These are phyloP conservation scores for Phengaris arion DNA, from an alignment of 2,888 invertebrate species.

Conservation along the genomic window DNA sequence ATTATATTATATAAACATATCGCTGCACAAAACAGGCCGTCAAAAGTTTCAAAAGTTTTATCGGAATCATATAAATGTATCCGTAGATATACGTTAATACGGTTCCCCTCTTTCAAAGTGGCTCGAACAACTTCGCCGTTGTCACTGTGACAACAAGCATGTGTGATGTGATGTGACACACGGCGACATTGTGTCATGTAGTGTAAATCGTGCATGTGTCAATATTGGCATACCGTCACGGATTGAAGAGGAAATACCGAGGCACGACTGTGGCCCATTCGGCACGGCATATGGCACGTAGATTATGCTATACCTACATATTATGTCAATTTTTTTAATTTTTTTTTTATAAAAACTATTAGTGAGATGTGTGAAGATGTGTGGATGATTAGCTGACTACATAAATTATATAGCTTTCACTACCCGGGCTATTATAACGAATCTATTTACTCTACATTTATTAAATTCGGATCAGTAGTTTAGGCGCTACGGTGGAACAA, in stretches of 20 bases:
- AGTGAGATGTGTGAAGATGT: no score
- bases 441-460: no score
- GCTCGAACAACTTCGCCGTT: not conserved
- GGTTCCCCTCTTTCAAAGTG: not conserved
- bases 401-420: no score
- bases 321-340: not conserved
- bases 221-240: constrained; percentile 28
- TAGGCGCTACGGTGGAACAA: no score
- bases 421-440: no score
- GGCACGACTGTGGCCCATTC: not conserved
- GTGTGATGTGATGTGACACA: not conserved
- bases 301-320: not conserved
- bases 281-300: no score
- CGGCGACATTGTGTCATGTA: not conserved
- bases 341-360: no score
- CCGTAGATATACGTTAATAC: not conserved
- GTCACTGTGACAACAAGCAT: not conserved
- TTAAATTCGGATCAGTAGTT: no score
- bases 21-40: not conserved
- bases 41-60: not conserved
- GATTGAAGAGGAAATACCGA: no score
- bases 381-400: no score
- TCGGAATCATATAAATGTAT: not conserved
- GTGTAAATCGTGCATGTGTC: constrained; percentile 31
- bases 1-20: not conserved